These are phyloP conservation scores for Phocoena sinus DNA, from an alignment of 2,113 vertebrate genomes.

Conservation along the genomic window DNA sequence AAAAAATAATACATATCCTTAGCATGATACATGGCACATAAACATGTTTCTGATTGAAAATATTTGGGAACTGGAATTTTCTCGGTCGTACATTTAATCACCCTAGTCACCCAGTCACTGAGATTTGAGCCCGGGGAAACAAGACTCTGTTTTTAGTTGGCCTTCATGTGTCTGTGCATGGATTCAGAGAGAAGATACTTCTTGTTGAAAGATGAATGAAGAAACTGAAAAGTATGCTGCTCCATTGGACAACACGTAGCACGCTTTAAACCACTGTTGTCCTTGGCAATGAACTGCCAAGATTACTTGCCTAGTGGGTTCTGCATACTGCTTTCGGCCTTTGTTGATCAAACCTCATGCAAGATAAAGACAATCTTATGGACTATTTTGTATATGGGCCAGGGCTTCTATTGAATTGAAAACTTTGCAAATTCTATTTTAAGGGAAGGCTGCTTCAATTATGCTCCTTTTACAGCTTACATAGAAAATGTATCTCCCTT, in stretches of 20 bases:
- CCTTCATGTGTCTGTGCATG: background rate
- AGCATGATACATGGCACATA: background rate
- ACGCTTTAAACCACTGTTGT: background rate
- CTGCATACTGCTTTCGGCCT: background rate
- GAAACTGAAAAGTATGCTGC: background rate
- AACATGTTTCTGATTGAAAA: background rate
- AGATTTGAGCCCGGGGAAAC: slow-evolving; percentile 27
- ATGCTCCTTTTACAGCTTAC: background rate
- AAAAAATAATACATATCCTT: slow-evolving; percentile 26
- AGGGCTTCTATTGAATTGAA: background rate
- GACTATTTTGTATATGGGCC: background rate
- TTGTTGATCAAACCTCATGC: background rate
- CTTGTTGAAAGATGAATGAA: background rate
- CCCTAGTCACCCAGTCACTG: background rate
- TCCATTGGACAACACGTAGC: background rate
- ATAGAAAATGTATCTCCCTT: background rate
- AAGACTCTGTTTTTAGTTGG: slow-evolving; percentile 14
- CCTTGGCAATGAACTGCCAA: background rate
- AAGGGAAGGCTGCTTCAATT: background rate
- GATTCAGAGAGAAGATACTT: background rate
- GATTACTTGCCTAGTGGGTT: background rate
- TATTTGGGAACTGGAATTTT: slow-evolving; percentile 24
- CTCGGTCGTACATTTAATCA: background rate
- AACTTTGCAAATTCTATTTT: background rate
- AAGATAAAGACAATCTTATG: background rate